Conservation (phyloP, 1,140 invertebrate genomes). For the Schlechtendalia chinensis region DNA sequence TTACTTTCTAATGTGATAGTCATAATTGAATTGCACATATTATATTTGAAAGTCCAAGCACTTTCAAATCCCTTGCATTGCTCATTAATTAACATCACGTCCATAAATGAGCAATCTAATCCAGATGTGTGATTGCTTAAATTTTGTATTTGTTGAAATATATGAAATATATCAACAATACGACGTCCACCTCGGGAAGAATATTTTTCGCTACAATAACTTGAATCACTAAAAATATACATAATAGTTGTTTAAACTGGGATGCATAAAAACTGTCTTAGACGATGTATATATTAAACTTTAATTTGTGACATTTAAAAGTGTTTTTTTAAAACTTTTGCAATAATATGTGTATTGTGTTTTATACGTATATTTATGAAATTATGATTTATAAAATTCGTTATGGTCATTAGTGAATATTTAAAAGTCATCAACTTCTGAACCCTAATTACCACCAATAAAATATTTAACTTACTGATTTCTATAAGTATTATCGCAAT, state of each 20-base stretch:
- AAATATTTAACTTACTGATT: background rate
- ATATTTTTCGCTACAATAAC: no score
- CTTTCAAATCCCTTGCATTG: background rate
- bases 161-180: slow-evolving; percentile 1
- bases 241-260: no score
- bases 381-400: no score
- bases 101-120: background rate
- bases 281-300: no score
- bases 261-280: no score
- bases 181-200: background rate
- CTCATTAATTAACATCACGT: background rate
- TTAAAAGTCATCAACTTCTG: no score
- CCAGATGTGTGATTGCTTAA: background rate
- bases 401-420: no score
- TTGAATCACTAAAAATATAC: background rate
- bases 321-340: no score
- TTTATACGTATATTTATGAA: no score
- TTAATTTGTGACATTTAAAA: no score
- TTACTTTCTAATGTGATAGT: background rate
- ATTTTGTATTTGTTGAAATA: background rate
- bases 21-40: background rate
- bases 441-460: no score
- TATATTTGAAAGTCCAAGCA: background rate
- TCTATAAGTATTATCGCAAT: background rate
- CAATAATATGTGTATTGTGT: no score